Base-by-base conservation (phyloP, 2,797 vertebrate species). In the Amniataba percoides region DNA sequence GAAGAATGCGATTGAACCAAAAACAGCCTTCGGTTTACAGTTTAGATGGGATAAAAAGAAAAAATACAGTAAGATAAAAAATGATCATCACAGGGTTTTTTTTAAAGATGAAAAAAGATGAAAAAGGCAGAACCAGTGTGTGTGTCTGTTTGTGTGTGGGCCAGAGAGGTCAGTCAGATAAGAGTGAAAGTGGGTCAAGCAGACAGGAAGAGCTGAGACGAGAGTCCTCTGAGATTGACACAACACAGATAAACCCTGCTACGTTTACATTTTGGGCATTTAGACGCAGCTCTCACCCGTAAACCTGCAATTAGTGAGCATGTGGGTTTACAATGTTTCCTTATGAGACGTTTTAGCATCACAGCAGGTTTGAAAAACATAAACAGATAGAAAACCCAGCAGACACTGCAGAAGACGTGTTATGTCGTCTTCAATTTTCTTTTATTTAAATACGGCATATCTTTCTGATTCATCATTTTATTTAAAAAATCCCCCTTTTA, bases 161-260 rank as follows among this genome's bases (percentile, higher is more conserved):
- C 27, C n/a, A 21, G 5, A 53, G 51, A 64, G 53, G 71, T 63
- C 61, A 51, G 64, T 13, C 36, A 73, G 60, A 74, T 63, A 66
- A 49, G 49, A 52, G 27, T 5, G 46, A 59, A 84, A 81, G 21
- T 85, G 78, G 82, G 84, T 85, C 78, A 81, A 31, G 75, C 18
- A 23, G 63, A n/a, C 71, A 71, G 80, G 61, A 53, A 45, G 61
- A 64, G 60, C 18, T 16, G 23, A 78, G 65, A 57, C 5, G 57
- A 71, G 18, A 75, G 62, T 14, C 57, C 46, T 19, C 40, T 1
- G 34, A 70, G 65, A 72, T 0, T 11, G 55, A 71, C 51, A 68
- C 16, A 55, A 51, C 69, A 58, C 52, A 67, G 14, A 57, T 19
- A 68, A 64, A 74, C 3, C 53, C 31, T 74, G 21, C 31, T 25